Percentiles rank a stretch among this genome's conserved stretches.
Conservation (phyloP, 2,797 vertebrate species). For the Anomalospiza imberbis region DNA sequence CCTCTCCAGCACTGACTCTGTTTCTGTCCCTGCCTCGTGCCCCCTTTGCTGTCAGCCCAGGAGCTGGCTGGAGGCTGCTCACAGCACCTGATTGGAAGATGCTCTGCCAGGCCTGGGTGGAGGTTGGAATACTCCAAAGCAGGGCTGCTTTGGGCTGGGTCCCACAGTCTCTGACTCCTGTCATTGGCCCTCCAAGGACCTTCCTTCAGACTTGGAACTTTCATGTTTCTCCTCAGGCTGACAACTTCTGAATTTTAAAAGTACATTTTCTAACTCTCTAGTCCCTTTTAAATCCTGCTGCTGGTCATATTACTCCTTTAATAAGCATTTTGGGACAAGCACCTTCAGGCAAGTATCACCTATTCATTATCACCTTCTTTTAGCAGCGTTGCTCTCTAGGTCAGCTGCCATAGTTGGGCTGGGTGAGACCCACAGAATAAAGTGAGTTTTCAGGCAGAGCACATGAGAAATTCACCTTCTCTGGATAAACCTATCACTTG, state of each 20-base stretch:
- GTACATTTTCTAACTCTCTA: not conserved
- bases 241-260: not conserved
- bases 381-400: not conserved
- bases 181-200: not conserved
- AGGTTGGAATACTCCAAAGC: not conserved
- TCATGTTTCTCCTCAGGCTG: not conserved
- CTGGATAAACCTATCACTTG: not conserved
- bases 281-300: not conserved
- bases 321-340: not conserved
- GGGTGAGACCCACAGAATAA: not conserved
- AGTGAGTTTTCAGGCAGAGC: no score
- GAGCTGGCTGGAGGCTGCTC: not conserved
- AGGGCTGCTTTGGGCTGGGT: not conserved
- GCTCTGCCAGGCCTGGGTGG: not conserved
- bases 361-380: not conserved
- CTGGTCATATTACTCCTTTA: not conserved
- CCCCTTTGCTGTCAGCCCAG: not conserved
- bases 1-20: no score
- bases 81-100: rapidly evolving
- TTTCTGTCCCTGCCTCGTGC: rapidly evolving
- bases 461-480: rapidly evolving
- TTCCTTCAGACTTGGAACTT: not conserved
- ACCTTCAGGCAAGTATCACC: not conserved
- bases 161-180: not conserved
- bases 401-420: not conserved